phyloP scores from a whole-genome alignment of 2,113 vertebrate genomes.

The Bagarius yarrelli region DNA sequence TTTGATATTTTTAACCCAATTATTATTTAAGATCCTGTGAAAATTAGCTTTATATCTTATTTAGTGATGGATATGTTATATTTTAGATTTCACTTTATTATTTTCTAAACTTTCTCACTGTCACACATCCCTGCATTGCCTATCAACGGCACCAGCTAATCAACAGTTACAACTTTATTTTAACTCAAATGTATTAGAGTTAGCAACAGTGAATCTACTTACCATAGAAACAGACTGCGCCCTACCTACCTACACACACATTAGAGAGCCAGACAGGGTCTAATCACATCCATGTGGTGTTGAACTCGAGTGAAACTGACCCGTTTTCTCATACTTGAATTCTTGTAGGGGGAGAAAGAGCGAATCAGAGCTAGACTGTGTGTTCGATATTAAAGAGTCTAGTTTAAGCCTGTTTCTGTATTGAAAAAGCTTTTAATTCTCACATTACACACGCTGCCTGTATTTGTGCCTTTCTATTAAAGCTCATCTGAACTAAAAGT shows the following conservation, averaged over 20 bases:
- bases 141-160: conserved; percentile 6
- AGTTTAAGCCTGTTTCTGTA: conserved; percentile 49
- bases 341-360: conserved; percentile 6
- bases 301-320: conserved; percentile 31
- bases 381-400: conserved; percentile 36
- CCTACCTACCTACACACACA: conserved; percentile 15
- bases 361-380: conserved; percentile 27
- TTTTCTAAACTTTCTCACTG: too few species aligned
- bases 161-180: conserved; percentile 32
- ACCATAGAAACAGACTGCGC: conserved; percentile 33
- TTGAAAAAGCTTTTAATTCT: conserved; percentile 53
- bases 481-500: conserved; percentile 48
- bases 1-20: conserved; percentile 64
- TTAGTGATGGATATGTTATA: conserved; percentile 67
- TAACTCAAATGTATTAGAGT: conserved; percentile 12
- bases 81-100: conserved; percentile 31
- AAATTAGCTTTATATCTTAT: conserved; percentile 55
- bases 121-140: neutral
- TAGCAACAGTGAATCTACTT: conserved; percentile 28
- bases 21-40: conserved; percentile 74
- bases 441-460: conserved; percentile 52
- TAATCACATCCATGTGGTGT: conserved; percentile 35
- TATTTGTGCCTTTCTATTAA: conserved; percentile 62
- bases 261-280: conserved; percentile 32
- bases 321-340: conserved; percentile 50